Base-by-base conservation (phyloP, 2,888 invertebrate species). In the Calameuta filiformis region DNA sequence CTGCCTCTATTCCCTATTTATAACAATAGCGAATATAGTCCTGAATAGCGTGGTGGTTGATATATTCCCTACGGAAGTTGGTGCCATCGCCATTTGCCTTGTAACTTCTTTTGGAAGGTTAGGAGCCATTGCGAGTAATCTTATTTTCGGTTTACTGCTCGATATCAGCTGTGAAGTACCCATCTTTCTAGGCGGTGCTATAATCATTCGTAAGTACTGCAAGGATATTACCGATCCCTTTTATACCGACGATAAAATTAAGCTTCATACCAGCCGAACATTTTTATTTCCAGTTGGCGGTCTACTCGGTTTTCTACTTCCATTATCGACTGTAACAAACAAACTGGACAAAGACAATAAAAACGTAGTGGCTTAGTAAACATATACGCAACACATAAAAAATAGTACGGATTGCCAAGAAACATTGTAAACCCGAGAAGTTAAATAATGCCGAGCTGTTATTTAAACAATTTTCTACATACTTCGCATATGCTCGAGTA, bases 41-140 rank as follows among this genome's bases (percentile, higher is more conserved):
- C 83, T 91, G 12, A 88, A 88, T 40, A 88, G 91, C 77, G 85
- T 91, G 30, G 87, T 92, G 31, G 90, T 92, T 76, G 92, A 92
- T 77, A 88, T 91, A 77, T 92, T 92, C 79, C 92, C 92, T 23
- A 90, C 90, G 89, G 92, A 82, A 81, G 87, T 77, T 87, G 94
- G 94, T 85, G 95, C 94, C 0, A 92, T 95, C 69, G 95, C 95
- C 0, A 93, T 95, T 0, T 95, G 94, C 82, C 92, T 94, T 90
- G 93, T 94, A 31, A 94, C 95, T 71, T 94, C 94, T 91, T 93
- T 94, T 87, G 95, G 95, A 2, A 92, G 95, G 78, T 90, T 94
- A 0, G 95, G 95, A 1, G 95, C 95, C 0, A 94, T 95, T 79
- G 92, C 93, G 0, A 94, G 95, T 78, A 95, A 95, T 90, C 83